Percentiles rank a stretch among this genome's conserved stretches.
phyloP scores from a whole-genome alignment of 2,888 invertebrate species.

The Octonoba sinensis region DNA sequence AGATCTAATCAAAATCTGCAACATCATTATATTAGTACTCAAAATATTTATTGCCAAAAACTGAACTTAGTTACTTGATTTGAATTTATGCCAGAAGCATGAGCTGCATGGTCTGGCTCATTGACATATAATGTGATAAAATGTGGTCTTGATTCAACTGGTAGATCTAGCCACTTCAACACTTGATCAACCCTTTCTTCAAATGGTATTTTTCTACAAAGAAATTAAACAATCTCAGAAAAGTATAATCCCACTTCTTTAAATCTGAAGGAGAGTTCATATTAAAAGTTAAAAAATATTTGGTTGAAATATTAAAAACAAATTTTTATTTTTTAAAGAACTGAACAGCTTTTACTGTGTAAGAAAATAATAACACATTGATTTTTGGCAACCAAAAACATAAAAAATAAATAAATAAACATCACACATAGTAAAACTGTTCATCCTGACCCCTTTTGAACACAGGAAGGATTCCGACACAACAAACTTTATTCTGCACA shows the following conservation, averaged over 20 bases:
- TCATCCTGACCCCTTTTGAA: no score
- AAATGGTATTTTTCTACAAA: constrained; percentile 36
- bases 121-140: constrained; percentile 69
- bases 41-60: background rate
- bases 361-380: no score
- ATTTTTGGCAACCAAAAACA: no score
- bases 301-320: background rate
- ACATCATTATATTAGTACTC: no score
- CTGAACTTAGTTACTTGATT: constrained; percentile 65
- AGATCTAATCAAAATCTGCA: no score
- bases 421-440: no score
- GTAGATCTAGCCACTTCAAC: constrained; percentile 67
- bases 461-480: no score
- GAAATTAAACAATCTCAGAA: background rate
- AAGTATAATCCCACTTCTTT: background rate
- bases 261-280: background rate
- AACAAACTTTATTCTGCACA: no score
- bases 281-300: background rate
- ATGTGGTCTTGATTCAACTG: constrained; percentile 66
- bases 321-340: background rate
- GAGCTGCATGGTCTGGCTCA: constrained; percentile 68
- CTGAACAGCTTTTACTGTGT: no score
- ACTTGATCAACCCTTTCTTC: constrained; percentile 67
- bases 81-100: constrained; percentile 67
- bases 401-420: no score